A percentile compares a stretch with the other conserved stretches of the same genome.
Conservation (phyloP, 2,888 invertebrate genomes). For the Esperia sulphurella region DNA sequence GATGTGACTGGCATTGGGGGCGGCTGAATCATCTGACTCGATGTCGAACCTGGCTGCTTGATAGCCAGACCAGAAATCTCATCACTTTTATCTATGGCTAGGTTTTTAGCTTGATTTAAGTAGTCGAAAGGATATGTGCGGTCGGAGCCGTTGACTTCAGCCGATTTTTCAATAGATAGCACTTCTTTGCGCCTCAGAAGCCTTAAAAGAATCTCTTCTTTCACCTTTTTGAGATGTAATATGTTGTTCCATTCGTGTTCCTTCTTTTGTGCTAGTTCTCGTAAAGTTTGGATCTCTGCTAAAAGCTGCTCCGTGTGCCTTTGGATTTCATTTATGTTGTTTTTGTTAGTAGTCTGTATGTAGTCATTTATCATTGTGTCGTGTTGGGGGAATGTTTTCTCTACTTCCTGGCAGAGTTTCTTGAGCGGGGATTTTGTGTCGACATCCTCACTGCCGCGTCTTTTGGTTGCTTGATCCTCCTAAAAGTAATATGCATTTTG, state of each 20-base stretch:
- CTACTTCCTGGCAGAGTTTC: constrained; percentile 72
- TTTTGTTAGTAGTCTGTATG: constrained; percentile 81
- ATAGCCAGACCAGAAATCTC: constrained; percentile 67
- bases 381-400: constrained; percentile 75
- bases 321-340: constrained; percentile 80
- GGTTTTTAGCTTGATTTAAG: constrained; percentile 60
- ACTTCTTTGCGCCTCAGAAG: constrained; percentile 85
- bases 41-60: constrained; percentile 53
- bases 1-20: constrained; percentile 58
- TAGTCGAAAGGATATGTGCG: constrained; percentile 64
- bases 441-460: constrained; percentile 60
- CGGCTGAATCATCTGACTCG: constrained; percentile 55
- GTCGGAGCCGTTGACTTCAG: constrained; percentile 59
- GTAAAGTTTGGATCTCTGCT: constrained; percentile 83
- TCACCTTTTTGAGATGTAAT: constrained; percentile 88
- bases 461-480: constrained; percentile 61
- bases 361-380: constrained; percentile 81
- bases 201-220: constrained; percentile 88
- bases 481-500: constrained; percentile 23
- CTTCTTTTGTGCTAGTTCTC: constrained; percentile 87
- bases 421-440: constrained; percentile 70
- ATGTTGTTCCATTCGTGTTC: constrained; percentile 94
- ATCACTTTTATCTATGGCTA: constrained; percentile 71
- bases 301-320: constrained; percentile 82
- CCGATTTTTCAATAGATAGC: constrained; percentile 66